These are phyloP conservation scores for Aphidius ervi DNA, from an alignment of 1,140 invertebrate genomes.

Conservation along the genomic window DNA sequence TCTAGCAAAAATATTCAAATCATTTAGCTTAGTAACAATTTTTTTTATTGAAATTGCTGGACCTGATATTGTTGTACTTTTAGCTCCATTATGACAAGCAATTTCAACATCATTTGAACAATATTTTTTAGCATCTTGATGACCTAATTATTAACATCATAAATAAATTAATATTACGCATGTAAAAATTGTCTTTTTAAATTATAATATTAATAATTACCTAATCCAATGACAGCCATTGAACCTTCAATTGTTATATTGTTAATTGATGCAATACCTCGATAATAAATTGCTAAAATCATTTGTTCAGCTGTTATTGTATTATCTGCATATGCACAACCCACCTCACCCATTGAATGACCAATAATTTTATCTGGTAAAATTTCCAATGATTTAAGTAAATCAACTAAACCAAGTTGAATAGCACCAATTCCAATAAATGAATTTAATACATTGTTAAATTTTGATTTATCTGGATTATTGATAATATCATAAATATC, in stretches of 20 bases:
- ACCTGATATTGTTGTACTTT: conserved; percentile 70
- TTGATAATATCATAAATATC: conserved; percentile 78
- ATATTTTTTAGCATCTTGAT: conserved; percentile 23
- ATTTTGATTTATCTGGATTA: conserved; percentile 66
- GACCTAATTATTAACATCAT: too few relatives aligned
- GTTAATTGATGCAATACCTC: conserved; percentile 72
- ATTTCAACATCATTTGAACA: conserved; percentile 56
- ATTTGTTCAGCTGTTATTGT: conserved; percentile 76
- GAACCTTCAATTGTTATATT: conserved; percentile 54
- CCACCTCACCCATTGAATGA: conserved; percentile 77
- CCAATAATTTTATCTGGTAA: conserved; percentile 72
- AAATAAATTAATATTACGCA: too few relatives aligned
- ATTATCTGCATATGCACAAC: conserved; percentile 80
- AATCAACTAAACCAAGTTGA: conserved; percentile 73
- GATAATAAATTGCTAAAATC: conserved; percentile 72
- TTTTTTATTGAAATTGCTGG: conserved; percentile 53
- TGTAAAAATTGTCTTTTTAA: too few relatives aligned
- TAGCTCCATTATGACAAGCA: conserved; percentile 68
- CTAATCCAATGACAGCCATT: too few relatives aligned
- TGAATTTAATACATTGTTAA: conserved; percentile 78
- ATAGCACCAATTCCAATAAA: conserved; percentile 89
- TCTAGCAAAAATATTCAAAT: conserved; percentile 71
- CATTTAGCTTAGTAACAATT: conserved; percentile 50
- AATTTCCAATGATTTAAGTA: conserved; percentile 62
- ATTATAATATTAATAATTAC: too few relatives aligned